Evolutionary conservation across 2,888 invertebrate species (phyloP).

Genomic region (Drosophila differens): DNA sequence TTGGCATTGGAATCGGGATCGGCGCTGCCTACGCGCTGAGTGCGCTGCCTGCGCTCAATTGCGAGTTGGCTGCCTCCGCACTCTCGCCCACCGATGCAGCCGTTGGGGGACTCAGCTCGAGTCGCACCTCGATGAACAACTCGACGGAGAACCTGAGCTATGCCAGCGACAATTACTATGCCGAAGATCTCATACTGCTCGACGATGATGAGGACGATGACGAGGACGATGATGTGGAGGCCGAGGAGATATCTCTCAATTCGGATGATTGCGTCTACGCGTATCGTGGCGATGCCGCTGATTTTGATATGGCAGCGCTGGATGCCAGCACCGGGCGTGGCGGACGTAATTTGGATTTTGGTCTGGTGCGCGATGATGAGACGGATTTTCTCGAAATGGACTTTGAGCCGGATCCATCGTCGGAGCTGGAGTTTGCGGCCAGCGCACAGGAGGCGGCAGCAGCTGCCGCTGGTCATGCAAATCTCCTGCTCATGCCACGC

Average conservation of each 20-base stretch:
- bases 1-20: constrained; percentile 14
- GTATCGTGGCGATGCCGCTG: constrained; percentile 84
- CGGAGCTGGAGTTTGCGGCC: constrained; percentile 82
- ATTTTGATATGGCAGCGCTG: constrained; percentile 75
- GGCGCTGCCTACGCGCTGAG: constrained; percentile 51
- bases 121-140: constrained; percentile 84
- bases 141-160: constrained; percentile 85
- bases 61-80: constrained; percentile 66
- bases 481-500: constrained; percentile 74
- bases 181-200: constrained; percentile 83
- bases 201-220: constrained; percentile 74
- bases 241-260: constrained; percentile 83
- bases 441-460: constrained; percentile 38
- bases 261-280: constrained; percentile 85
- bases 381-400: constrained; percentile 86
- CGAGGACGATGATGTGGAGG: constrained; percentile 71
- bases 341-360: constrained; percentile 55
- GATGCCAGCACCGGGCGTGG: constrained; percentile 65
- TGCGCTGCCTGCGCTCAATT: constrained; percentile 49
- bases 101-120: constrained; percentile 70
- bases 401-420: constrained; percentile 85
- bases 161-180: constrained; percentile 83
- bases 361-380: constrained; percentile 81
- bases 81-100: constrained; percentile 64
- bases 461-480: constrained; percentile 46